Conservation (phyloP, 2,888 invertebrate species). For the Mesorhabditis belari region DNA sequence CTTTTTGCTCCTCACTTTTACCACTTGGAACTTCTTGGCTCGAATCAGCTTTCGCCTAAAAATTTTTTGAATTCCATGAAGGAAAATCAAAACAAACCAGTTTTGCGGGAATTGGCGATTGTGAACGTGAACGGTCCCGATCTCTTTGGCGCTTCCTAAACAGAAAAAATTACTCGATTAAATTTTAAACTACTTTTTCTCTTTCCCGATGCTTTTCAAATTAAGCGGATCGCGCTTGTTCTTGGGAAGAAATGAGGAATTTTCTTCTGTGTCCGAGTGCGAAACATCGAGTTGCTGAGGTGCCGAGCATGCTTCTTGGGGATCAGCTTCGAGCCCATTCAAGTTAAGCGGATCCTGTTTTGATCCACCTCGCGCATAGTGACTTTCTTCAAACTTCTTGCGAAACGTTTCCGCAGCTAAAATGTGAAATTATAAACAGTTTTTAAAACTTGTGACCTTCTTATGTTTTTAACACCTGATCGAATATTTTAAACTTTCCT, state of each 20-base stretch:
- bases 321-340: neutral
- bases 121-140: neutral
- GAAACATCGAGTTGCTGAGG: neutral
- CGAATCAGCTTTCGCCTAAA: no score
- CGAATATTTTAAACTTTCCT: no score
- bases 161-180: neutral
- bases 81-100: neutral
- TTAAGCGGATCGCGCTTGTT: neutral
- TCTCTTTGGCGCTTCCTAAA: neutral
- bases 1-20: neutral
- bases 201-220: neutral
- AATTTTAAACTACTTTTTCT: neutral
- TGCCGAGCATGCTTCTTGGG: neutral
- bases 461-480: no score
- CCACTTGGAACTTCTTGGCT: no score
- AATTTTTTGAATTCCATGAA: no score
- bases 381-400: neutral
- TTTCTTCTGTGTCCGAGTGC: neutral
- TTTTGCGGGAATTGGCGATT: neutral
- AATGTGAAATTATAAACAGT: neutral
- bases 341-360: constrained; percentile 17
- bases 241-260: neutral
- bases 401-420: neutral
- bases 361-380: constrained; percentile 13
- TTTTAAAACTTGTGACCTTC: no score